phyloP scores from a whole-genome alignment of 2,888 invertebrate species.

The Hirtodrosophila histrioides region DNA sequence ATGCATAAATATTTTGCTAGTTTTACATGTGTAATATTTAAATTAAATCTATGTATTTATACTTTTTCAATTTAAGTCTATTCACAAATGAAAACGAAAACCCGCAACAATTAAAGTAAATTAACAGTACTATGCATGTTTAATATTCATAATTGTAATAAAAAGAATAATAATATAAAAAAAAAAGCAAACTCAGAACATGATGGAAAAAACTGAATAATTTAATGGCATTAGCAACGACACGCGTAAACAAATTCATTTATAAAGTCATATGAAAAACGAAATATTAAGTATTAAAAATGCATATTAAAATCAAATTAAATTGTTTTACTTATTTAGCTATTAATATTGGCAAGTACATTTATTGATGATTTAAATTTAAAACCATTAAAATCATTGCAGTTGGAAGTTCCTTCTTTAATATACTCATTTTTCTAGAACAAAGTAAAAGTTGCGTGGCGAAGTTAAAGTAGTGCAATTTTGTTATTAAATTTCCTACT shows the following conservation, averaged over 20 bases:
- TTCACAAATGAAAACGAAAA: constrained; percentile 27
- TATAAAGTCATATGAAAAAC: constrained; percentile 42
- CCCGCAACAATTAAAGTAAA: constrained; percentile 55
- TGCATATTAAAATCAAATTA: constrained; percentile 38
- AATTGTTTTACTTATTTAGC: constrained; percentile 2
- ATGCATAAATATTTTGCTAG: constrained; percentile 38
- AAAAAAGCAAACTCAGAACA: constrained; percentile 31
- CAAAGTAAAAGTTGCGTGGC: no score
- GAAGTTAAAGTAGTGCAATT: no score
- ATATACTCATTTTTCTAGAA: no score
- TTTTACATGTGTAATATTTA: constrained; percentile 55
- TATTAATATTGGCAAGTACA: no score
- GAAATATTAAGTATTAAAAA: constrained; percentile 56
- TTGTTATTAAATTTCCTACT: no score
- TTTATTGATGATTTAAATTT: no score
- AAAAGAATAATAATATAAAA: constrained; percentile 49
- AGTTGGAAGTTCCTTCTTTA: no score
- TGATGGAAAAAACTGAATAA: constrained; percentile 18
- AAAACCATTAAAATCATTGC: no score
- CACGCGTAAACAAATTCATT: constrained; percentile 57
- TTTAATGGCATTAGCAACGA: constrained; percentile 43
- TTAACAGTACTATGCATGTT: constrained; percentile 68
- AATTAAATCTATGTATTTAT: constrained; percentile 54
- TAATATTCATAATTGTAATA: constrained; percentile 73
- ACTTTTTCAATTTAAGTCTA: constrained; percentile 57